phyloP scores from a whole-genome alignment of 1,140 invertebrate genomes.

The Aleiodes sp. region DNA sequence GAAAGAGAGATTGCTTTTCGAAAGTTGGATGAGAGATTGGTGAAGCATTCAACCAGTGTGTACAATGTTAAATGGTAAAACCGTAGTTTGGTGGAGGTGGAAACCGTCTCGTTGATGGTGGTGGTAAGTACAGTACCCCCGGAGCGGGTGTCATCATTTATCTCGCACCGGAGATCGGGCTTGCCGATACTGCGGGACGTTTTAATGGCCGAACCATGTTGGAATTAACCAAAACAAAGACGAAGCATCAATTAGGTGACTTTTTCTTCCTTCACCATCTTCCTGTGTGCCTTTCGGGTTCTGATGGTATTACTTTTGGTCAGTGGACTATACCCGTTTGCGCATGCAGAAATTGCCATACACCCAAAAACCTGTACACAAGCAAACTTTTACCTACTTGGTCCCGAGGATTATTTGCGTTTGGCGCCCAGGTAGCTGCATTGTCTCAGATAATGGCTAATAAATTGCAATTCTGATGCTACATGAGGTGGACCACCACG shows the following conservation, averaged over 20 bases:
- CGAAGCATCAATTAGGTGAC: slow-evolving; percentile 71
- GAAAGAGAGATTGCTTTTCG: background rate
- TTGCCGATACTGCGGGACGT: slow-evolving; percentile 66
- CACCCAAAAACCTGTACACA: background rate
- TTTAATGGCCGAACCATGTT: slow-evolving; percentile 72
- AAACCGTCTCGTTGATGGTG: slow-evolving; percentile 49
- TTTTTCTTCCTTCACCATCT: slow-evolving; percentile 63
- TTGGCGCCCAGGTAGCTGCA: slow-evolving; percentile 58
- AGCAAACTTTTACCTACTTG: slow-evolving; percentile 15
- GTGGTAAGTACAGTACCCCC: slow-evolving; percentile 65
- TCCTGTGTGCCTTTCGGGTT: slow-evolving; percentile 28
- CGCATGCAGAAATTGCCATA: background rate
- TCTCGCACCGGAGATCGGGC: slow-evolving; percentile 65
- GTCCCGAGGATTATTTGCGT: slow-evolving; percentile 9
- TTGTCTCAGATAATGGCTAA: slow-evolving; percentile 64
- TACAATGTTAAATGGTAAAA: slow-evolving; percentile 30
- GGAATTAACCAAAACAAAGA: slow-evolving; percentile 72
- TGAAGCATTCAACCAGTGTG: slow-evolving; percentile 23
- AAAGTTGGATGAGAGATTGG: background rate
- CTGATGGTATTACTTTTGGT: slow-evolving; percentile 6
- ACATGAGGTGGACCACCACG: slow-evolving; percentile 7
- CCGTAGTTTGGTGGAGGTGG: slow-evolving; percentile 39
- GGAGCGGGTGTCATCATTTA: slow-evolving; percentile 68
- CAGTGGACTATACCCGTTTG: background rate
- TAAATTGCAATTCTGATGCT: slow-evolving; percentile 58